Conservation (phyloP, 2,888 invertebrate genomes). For the Alloplasta piceator region DNA sequence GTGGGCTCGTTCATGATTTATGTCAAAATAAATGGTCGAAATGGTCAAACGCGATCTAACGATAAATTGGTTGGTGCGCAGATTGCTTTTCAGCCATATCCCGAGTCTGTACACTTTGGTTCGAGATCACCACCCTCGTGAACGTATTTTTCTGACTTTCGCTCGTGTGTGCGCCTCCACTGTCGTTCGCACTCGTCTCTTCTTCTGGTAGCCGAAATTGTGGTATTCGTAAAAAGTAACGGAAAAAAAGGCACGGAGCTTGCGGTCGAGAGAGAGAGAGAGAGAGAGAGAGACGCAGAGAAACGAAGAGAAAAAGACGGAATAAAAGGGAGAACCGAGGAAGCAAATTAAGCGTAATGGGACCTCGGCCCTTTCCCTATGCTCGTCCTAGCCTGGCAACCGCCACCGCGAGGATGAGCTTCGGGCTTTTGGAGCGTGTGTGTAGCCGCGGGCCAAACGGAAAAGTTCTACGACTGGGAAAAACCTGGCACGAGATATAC, state of each 20-base stretch:
- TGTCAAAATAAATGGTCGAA: constrained; percentile 44
- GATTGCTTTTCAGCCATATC: background rate
- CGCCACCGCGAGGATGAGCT: constrained; percentile 36
- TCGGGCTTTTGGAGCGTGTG: constrained; percentile 26
- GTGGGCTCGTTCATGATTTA: constrained; percentile 38
- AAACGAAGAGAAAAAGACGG: constrained; percentile 36
- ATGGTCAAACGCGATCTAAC: constrained; percentile 55
- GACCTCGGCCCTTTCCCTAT: constrained; percentile 39
- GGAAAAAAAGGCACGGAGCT: constrained; percentile 15
- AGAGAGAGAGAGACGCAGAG: constrained; percentile 12
- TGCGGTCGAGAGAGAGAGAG: background rate
- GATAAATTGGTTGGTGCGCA: constrained; percentile 47
- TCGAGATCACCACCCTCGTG: background rate
- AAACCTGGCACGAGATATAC: constrained; percentile 61
- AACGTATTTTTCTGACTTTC: constrained; percentile 58
- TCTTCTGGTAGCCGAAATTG: constrained; percentile 41
- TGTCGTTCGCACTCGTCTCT: constrained; percentile 21
- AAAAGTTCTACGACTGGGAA: constrained; percentile 49
- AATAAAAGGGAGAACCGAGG: constrained; percentile 64
- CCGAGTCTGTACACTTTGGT: constrained; percentile 7
- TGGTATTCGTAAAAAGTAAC: constrained; percentile 39
- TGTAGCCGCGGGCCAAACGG: constrained; percentile 48
- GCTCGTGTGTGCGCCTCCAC: background rate
- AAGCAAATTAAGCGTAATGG: constrained; percentile 73
- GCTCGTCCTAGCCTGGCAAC: constrained; percentile 53